These are phyloP conservation scores for Blastobasis adustella DNA, from an alignment of 2,888 invertebrate genomes.

Conservation along the genomic window DNA sequence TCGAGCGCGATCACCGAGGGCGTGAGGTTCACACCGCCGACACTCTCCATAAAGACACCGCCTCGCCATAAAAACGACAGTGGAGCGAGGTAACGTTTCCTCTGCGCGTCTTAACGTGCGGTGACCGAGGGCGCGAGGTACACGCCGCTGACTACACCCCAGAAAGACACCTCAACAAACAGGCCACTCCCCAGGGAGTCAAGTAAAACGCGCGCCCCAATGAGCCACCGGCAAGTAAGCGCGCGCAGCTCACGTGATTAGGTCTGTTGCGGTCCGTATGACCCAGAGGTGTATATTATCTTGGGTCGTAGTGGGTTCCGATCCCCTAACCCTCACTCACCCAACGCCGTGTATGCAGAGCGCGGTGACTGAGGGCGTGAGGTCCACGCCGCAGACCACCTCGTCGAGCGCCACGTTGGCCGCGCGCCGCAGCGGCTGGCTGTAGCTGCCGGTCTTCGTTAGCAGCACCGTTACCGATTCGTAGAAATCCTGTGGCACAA, in stretches of 20 bases:
- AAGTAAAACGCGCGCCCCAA: no score
- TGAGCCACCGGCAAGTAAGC: no score
- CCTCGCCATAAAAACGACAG: no score
- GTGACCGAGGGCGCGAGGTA: no score
- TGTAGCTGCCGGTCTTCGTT: slow-evolving; percentile 82
- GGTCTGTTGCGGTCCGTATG: neutral
- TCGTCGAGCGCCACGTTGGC: slow-evolving; percentile 81
- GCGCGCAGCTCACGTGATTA: neutral
- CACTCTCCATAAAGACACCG: slow-evolving; percentile 58
- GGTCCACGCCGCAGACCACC: slow-evolving; percentile 79
- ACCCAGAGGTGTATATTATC: neutral
- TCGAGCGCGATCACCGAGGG: no score
- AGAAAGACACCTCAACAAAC: no score
- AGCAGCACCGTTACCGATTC: slow-evolving; percentile 79
- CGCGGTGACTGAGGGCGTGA: slow-evolving; percentile 70
- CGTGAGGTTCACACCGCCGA: no score
- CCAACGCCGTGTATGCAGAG: slow-evolving; percentile 57
- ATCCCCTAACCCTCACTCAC: slow-evolving; percentile 21
- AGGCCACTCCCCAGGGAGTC: no score
- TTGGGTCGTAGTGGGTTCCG: neutral
- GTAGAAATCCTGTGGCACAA: slow-evolving; percentile 78
- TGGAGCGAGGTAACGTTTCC: no score
- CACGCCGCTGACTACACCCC: slow-evolving; percentile 54
- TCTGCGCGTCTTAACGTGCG: no score
- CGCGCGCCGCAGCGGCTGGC: slow-evolving; percentile 83